Conservation (phyloP, 2,797 vertebrate species). For the Coilia nasus region DNA sequence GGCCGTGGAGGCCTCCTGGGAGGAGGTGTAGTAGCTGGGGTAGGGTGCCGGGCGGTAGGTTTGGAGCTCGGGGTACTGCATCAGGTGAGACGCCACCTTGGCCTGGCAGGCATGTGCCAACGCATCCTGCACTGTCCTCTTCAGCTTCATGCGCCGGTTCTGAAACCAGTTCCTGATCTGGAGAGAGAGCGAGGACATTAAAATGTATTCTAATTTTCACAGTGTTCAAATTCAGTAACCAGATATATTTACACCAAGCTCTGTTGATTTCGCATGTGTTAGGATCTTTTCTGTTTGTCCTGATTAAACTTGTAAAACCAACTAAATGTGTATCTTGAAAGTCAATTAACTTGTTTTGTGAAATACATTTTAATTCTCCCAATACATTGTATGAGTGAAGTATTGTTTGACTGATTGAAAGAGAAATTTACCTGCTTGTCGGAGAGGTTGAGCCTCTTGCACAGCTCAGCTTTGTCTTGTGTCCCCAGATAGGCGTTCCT, state of each 20-base stretch:
- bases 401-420: background rate
- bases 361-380: background rate
- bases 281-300: too few relatives aligned
- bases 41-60: constrained; percentile 67
- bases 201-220: background rate
- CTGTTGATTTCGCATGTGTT: too few relatives aligned
- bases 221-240: background rate
- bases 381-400: too few relatives aligned
- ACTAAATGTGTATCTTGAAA: too few relatives aligned
- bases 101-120: constrained; percentile 76
- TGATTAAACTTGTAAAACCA: too few relatives aligned
- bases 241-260: too few relatives aligned
- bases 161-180: constrained; percentile 85
- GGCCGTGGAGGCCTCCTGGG: constrained; percentile 54
- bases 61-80: constrained; percentile 74
- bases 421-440: constrained; percentile 76
- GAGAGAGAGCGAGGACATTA: background rate
- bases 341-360: background rate
- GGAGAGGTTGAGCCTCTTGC: constrained; percentile 74
- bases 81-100: constrained; percentile 69
- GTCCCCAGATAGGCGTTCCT: constrained; percentile 78
- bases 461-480: constrained; percentile 78
- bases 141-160: constrained; percentile 83
- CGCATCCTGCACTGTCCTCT: constrained; percentile 77
- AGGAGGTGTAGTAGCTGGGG: constrained; percentile 60